These are phyloP conservation scores for Latheticus oryzae DNA, from an alignment of 2,888 invertebrate genomes.

Conservation along the genomic window DNA sequence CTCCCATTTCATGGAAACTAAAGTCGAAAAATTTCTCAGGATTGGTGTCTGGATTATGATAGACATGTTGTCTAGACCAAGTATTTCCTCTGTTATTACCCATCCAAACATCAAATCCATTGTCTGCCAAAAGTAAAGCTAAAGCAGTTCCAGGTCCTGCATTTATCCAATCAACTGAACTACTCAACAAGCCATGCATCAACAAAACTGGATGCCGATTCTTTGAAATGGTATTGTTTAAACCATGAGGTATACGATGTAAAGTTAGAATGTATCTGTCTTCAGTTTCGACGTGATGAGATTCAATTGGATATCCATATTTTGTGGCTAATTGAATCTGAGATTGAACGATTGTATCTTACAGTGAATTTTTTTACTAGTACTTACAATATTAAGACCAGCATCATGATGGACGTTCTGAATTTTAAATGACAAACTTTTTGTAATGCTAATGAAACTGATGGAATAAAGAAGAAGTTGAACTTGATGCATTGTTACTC, in stretches of 20 bases:
- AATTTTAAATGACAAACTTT: not conserved
- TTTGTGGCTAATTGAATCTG: constrained; percentile 23
- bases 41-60: constrained; percentile 46
- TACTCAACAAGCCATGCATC: constrained; percentile 45
- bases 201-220: constrained; percentile 38
- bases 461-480: not conserved
- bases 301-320: constrained; percentile 47
- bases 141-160: constrained; percentile 43
- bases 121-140: constrained; percentile 45
- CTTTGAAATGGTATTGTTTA: constrained; percentile 1
- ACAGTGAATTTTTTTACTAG: constrained; percentile 13
- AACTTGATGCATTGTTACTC: not conserved
- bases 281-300: constrained; percentile 46
- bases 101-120: constrained; percentile 49
- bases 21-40: constrained; percentile 35
- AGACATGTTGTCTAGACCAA: constrained; percentile 66
- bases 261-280: constrained; percentile 49
- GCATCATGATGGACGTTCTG: constrained; percentile 14
- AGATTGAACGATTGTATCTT: not conserved
- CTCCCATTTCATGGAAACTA: constrained; percentile 86
- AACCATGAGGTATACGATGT: constrained; percentile 47
- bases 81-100: constrained; percentile 69
- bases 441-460: not conserved
- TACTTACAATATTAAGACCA: constrained; percentile 24
- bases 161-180: constrained; percentile 46